Base-by-base conservation (phyloP, 35 echinoderm and acorn worm genomes). In the Apostichopus californicus region DNA sequence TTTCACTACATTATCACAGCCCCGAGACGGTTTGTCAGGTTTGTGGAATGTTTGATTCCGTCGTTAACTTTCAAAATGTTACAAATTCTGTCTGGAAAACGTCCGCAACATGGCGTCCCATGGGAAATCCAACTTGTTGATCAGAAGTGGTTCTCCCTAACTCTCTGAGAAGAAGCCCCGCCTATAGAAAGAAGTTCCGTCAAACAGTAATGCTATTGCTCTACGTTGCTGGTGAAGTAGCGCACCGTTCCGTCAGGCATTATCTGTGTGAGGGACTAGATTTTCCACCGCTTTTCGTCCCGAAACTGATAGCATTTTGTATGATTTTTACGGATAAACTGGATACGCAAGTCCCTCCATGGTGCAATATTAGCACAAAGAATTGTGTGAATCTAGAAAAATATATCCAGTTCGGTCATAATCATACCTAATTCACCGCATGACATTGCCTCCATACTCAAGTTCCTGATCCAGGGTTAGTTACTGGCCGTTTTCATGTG, bases 211-310 rank as follows among this genome's bases (percentile, higher is more conserved):
- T 11, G 17, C 8, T 75, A 22, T 85, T 59, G 14, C 18, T 22
- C 81, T 21, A n/a, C 57, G 55, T 85, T 85, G 9, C 81, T 85
- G n/a, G 55, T n/a, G 58, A 85, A 55, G 55, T 22, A 11, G 81
- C 23, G 12, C 78, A 81, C 26, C 54, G 81, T 85, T 22, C 56
- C 81, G 57, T 85, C 56, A 21, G 57, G 56, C 81, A 56, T 81
- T 81, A 53, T 59, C 81, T 58, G 81, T 85, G 81, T 58, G 81
- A 85, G 81, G 81, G 81, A 85, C 81, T 59, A 85, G 81, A 85
- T 58, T 85, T 85, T 85, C 28, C 15, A 85, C 56, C 81, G 81
- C 81, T 85, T 85, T 46, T 85, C 81, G 17, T 15, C 81, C 28
- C 54, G 81, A 85, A 85, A 85, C 56, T 12, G 15, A 55, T 23